A percentile compares a stretch with the other conserved stretches of the same genome.
Evolutionary conservation across 2,888 invertebrate species (phyloP).

Genomic region (Tribolium freemani): DNA sequence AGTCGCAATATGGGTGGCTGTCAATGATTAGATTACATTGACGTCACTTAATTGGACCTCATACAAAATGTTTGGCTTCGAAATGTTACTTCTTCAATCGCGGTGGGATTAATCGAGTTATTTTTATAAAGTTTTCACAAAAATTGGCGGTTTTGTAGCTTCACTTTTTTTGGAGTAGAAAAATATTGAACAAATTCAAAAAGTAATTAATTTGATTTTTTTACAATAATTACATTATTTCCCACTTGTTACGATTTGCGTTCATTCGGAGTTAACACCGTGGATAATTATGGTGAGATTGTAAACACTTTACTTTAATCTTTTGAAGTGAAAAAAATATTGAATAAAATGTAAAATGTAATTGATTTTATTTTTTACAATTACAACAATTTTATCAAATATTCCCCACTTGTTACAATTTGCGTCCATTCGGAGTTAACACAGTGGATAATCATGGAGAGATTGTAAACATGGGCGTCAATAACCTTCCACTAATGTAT

Average conservation of each 20-base stretch:
- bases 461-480: not conserved
- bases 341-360: too few relatives aligned
- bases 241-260: not conserved
- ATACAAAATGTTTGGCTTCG: not conserved
- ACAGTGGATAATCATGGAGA: not conserved
- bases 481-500: slow-evolving; percentile 1
- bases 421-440: not conserved
- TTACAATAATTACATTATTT: too few relatives aligned
- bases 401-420: not conserved
- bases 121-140: too few relatives aligned
- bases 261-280: not conserved
- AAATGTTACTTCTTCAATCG: not conserved
- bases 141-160: too few relatives aligned
- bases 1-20: slow-evolving; percentile 28
- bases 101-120: too few relatives aligned
- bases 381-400: too few relatives aligned
- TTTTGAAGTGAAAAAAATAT: too few relatives aligned
- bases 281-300: not conserved
- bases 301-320: slow-evolving; percentile 1
- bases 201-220: too few relatives aligned
- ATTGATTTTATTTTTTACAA: too few relatives aligned
- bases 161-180: too few relatives aligned
- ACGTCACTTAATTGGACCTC: slow-evolving; percentile 31
- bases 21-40: slow-evolving; percentile 40
- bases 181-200: too few relatives aligned